A percentile compares a stretch with the other conserved stretches of the same genome.
Conservation (phyloP, 2,113 vertebrate species). For the Cricetomys ansorgei region DNA sequence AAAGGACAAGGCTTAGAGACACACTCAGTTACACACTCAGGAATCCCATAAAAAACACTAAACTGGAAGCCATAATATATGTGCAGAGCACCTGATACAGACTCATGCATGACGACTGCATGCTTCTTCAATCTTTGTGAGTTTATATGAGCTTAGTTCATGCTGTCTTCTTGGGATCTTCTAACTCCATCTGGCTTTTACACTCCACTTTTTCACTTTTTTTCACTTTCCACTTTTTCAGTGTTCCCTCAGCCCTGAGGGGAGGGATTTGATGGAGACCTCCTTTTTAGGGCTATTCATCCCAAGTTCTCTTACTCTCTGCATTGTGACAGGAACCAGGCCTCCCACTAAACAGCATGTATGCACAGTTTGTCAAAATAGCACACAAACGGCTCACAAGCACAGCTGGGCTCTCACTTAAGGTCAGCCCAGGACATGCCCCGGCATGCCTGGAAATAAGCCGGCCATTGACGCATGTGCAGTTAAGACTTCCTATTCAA, state of each 20-base stretch:
- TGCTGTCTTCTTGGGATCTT: background rate
- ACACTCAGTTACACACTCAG: background rate
- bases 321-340: too few species aligned
- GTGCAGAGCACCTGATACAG: too few species aligned
- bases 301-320: background rate
- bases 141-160: background rate
- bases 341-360: too few species aligned
- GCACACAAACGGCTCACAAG: too few species aligned
- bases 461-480: too few species aligned
- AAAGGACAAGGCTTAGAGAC: background rate
- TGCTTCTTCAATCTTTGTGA: background rate
- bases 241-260: background rate
- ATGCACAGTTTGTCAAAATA: too few species aligned
- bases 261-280: background rate
- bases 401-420: too few species aligned
- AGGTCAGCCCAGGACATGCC: too few species aligned
- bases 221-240: too few species aligned
- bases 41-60: background rate
- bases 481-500: too few species aligned
- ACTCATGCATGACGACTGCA: background rate
- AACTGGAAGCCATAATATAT: background rate
- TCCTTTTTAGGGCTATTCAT: background rate
- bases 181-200: background rate
- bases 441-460: too few species aligned
- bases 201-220: background rate